These are phyloP conservation scores for Sphyrna mokarran DNA, from an alignment of 2,113 vertebrate genomes.

Conservation along the genomic window DNA sequence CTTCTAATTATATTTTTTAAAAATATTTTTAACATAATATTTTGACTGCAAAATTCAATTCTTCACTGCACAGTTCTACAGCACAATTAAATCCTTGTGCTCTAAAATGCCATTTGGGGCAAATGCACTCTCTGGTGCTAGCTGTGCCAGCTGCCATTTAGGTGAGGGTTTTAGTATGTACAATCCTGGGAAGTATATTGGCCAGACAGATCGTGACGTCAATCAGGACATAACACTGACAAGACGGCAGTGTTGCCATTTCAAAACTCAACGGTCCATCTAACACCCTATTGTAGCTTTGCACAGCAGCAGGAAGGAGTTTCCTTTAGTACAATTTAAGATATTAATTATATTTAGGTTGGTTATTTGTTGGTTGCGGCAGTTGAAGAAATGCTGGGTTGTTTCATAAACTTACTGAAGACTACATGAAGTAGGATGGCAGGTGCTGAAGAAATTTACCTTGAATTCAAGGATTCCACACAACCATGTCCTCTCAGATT, in stretches of 20 bases:
- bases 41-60: not conserved
- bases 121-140: too few species aligned
- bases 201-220: not conserved
- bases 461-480: too few species aligned
- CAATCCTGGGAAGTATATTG: not conserved
- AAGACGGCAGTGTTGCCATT: not conserved
- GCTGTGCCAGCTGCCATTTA: too few species aligned
- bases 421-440: not conserved
- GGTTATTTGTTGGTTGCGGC: not conserved
- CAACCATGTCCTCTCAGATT: too few species aligned
- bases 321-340: not conserved
- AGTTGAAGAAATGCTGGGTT: not conserved
- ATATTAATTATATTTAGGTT: not conserved
- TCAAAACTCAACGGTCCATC: not conserved
- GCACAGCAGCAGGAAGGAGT: not conserved
- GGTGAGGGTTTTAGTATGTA: not conserved
- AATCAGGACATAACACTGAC: not conserved
- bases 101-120: too few species aligned
- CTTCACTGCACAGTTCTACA: not conserved
- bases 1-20: not conserved
- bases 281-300: not conserved
- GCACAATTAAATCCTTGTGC: too few species aligned
- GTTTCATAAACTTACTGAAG: not conserved
- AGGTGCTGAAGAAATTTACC: not conserved
- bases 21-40: not conserved